phyloP scores from a whole-genome alignment of 2,888 invertebrate genomes.

The Podabrus alpinus region DNA sequence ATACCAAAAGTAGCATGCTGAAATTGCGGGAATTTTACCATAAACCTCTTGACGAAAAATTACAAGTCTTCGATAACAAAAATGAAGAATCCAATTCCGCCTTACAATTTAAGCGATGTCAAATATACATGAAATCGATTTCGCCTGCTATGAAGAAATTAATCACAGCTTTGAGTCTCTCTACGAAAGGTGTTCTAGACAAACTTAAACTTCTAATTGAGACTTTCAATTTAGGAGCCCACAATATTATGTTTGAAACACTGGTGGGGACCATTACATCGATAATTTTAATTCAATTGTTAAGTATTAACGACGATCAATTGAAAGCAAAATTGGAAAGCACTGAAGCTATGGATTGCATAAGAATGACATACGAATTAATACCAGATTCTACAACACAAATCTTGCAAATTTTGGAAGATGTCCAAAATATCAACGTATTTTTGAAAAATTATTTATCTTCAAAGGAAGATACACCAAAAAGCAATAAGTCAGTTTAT shows the following conservation, averaged over 20 bases:
- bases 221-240: slow-evolving; percentile 69
- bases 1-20: slow-evolving; percentile 65
- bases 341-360: background rate
- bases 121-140: slow-evolving; percentile 70
- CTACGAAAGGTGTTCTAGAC: slow-evolving; percentile 29
- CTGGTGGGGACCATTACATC: slow-evolving; percentile 72
- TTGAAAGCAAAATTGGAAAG: background rate
- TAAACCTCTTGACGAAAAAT: slow-evolving; percentile 57
- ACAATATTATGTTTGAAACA: slow-evolving; percentile 74
- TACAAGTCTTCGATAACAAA: slow-evolving; percentile 32
- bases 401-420: background rate
- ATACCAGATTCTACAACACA: background rate
- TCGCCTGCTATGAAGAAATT: slow-evolving; percentile 42
- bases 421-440: background rate
- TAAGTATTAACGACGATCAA: background rate
- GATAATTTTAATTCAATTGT: slow-evolving; percentile 70
- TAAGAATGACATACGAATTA: background rate
- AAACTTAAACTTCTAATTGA: slow-evolving; percentile 62
- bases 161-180: slow-evolving; percentile 35
- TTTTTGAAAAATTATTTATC: background rate
- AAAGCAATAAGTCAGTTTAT: no score
- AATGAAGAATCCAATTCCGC: background rate
- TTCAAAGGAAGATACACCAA: no score
- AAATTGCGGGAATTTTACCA: slow-evolving; percentile 69
- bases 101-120: slow-evolving; percentile 54